A percentile compares a stretch with the other conserved stretches of the same genome.
Evolutionary conservation across 2,113 vertebrate species (phyloP).

Genomic region (Pangasianodon hypophthalmus): DNA sequence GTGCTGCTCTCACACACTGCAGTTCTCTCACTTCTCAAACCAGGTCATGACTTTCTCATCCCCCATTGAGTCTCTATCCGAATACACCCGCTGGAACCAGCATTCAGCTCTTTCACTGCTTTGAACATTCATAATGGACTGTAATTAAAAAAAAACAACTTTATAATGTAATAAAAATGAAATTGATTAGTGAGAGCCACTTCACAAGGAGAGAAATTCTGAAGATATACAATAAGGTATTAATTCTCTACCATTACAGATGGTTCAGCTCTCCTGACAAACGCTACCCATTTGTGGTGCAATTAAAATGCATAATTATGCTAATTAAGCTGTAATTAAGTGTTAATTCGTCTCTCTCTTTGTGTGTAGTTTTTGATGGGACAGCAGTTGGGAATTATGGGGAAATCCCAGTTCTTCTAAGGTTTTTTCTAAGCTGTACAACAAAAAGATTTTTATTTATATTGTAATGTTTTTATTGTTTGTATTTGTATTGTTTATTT

Average conservation of each 20-base stretch:
- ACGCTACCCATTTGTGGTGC: conserved; percentile 99
- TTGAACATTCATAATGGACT: conserved; percentile 89
- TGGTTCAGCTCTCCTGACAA: conserved; percentile 99
- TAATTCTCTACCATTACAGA: conserved; percentile 99
- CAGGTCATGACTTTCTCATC: conserved; percentile 72
- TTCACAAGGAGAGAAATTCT: conserved; percentile 92
- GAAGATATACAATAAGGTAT: conserved; percentile 99
- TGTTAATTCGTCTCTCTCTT: conserved; percentile 94
- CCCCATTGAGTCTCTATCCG: conserved; percentile 46
- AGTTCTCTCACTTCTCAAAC: neutral
- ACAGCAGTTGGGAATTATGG: conserved; percentile 84
- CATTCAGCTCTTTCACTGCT: neutral
- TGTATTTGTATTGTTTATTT: conserved; percentile 1
- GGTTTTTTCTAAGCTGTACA: conserved; percentile 72
- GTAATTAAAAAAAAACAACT: conserved; percentile 86
- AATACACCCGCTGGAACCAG: neutral
- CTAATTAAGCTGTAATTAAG: conserved; percentile 99
- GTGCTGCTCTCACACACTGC: neutral
- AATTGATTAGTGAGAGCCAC: conserved; percentile 99
- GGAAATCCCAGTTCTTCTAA: conserved; percentile 62
- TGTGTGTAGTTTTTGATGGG: conserved; percentile 93
- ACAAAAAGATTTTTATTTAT: neutral
- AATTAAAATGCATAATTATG: conserved; percentile 99
- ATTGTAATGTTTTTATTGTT: neutral
- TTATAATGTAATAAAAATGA: conserved; percentile 95